Evolutionary conservation across 2,113 vertebrate genomes (phyloP), one percentile per base, ranked within the genome.

Genomic region (Oryzias curvinotus): DNA sequence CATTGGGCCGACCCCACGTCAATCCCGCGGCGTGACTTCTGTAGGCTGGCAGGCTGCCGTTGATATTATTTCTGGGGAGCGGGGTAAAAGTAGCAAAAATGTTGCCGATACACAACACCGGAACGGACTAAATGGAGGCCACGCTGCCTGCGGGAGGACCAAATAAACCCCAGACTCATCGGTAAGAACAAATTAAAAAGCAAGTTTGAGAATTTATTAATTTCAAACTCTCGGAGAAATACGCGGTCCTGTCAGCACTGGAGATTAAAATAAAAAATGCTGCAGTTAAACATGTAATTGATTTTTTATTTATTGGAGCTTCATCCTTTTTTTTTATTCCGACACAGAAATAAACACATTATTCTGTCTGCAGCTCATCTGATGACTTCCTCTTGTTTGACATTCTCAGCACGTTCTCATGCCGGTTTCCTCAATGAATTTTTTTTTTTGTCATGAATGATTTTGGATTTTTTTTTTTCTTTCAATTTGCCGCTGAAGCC

Each of bases 11-110:
- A n/a, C 15, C 16, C 3, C 42, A 52, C 72, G 90, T 78, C 92
- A 88, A 68, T 93, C 88, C 58, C 25, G 70, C 69, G 69, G 75
- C 76, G 81, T 68, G 61, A 77, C 83, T 83, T 72, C 63, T 59
- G 82, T 81, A 86, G 88, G 89, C 80, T 87, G 89, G 81, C 83
- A 87, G 85, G 91, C 91, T 85, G 79, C 68, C 89, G 87, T 89
- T 88, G 86, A 82, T 87, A 88, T 92, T 91, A 92, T 92, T 92
- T 89, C 90, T 89, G 82, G 88, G 89, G 84, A 91, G 88, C 87
- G 89, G 91, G 93, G 89, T 89, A 92, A 94, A 95, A 95, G 93
- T 95, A 72, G 57, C 44, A 65, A 94, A 88, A 92, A 93, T 95
- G 94, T 92, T 93, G 91, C 89, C 87, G 88, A 89, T 81, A 83